phyloP scores from a whole-genome alignment of 2,797 vertebrate genomes.

The Characodon lateralis region DNA sequence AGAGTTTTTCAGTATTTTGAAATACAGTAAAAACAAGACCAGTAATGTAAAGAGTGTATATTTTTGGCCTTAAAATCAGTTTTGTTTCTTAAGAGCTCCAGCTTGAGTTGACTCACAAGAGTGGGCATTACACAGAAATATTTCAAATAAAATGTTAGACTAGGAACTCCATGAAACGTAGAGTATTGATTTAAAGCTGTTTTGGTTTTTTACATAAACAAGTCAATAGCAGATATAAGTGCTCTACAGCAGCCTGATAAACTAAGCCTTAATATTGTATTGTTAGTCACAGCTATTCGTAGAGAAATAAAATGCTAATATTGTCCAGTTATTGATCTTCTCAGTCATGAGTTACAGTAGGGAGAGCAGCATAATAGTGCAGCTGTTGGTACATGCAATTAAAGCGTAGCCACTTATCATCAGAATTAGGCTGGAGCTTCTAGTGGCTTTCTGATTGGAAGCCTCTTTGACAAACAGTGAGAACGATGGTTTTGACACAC shows the following conservation, averaged over 20 bases:
- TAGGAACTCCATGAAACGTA: slow-evolving; percentile 10
- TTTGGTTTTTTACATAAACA: slow-evolving; percentile 28
- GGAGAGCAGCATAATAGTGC: slow-evolving; percentile 9
- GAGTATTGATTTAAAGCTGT: slow-evolving; percentile 41
- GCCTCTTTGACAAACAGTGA: slow-evolving; percentile 33
- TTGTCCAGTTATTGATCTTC: slow-evolving; percentile 49
- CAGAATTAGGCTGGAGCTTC: slow-evolving; percentile 17
- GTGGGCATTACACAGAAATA: slow-evolving; percentile 7
- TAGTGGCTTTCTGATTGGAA: slow-evolving; percentile 35
- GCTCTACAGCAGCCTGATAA: slow-evolving; percentile 4
- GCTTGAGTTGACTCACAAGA: neutral
- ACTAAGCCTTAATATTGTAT: slow-evolving; percentile 25
- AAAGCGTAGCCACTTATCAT: slow-evolving; percentile 18
- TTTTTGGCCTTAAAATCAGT: slow-evolving; percentile 6
- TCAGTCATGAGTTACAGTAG: slow-evolving; percentile 19
- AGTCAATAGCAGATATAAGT: slow-evolving; percentile 20
- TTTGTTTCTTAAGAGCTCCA: slow-evolving; percentile 15
- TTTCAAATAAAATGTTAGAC: slow-evolving; percentile 16
- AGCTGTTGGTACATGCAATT: slow-evolving; percentile 41
- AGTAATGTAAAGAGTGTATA: slow-evolving; percentile 20
- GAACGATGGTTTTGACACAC: slow-evolving; percentile 13
- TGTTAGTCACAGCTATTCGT: slow-evolving; percentile 20
- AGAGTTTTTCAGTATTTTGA: slow-evolving; percentile 17
- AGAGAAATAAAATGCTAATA: slow-evolving; percentile 42
- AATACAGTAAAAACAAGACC: slow-evolving; percentile 4